Evolutionary conservation across 2,113 vertebrate genomes (phyloP).

Genomic region (Hippolais icterina): DNA sequence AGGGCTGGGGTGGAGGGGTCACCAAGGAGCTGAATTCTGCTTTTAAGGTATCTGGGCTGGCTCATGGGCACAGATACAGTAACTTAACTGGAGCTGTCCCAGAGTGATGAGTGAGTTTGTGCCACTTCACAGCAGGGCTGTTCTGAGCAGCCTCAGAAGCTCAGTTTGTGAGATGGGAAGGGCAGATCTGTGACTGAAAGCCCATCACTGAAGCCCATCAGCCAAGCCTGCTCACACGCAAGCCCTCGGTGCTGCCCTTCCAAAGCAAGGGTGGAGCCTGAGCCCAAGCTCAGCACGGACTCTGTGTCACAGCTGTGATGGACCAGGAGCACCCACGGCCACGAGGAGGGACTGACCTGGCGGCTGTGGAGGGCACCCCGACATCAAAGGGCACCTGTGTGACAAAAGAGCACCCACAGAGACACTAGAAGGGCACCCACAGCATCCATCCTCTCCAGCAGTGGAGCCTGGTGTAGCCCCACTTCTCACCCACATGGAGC

Average conservation of each 20-base stretch:
- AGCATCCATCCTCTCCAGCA: not conserved
- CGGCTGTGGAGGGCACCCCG: not conserved
- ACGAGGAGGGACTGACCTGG: accelerated
- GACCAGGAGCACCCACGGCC: not conserved
- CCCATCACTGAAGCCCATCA: not conserved
- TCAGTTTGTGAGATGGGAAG: not conserved
- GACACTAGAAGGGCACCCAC: not conserved
- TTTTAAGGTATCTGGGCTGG: not conserved
- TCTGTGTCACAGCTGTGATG: not conserved
- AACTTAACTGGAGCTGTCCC: not conserved
- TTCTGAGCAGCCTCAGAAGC: not conserved
- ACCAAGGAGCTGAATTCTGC: not conserved
- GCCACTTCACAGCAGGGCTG: not conserved
- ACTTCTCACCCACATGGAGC: accelerated
- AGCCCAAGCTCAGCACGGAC: not conserved
- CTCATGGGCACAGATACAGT: accelerated
- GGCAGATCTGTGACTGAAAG: not conserved
- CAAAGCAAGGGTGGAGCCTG: not conserved
- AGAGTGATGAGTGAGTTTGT: not conserved
- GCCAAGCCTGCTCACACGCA: not conserved
- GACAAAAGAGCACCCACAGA: not conserved
- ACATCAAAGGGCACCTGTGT: not conserved
- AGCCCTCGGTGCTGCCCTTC: not conserved
- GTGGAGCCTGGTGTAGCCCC: not conserved
- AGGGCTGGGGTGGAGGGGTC: not conserved